Base-by-base conservation (phyloP, 2,797 vertebrate species). In the Synaphobranchus kaupii region DNA sequence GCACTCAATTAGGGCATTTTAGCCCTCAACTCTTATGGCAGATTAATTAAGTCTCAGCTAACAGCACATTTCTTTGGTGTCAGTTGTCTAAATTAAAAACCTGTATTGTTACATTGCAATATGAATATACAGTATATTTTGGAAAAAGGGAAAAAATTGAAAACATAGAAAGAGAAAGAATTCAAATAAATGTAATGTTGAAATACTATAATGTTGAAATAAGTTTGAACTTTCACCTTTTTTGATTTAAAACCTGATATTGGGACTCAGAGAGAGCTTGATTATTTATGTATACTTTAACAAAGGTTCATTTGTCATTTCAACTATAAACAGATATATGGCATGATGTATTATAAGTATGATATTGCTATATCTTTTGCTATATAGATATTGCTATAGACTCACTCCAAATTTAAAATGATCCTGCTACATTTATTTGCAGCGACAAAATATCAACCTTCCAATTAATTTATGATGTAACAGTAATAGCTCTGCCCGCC, bases 1-100 rank as follows among this genome's bases (percentile, higher is more conserved):
- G 87, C 92, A 91, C 91, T 94, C 94, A 92, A 94, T 94, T 92
- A 94, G 93, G 91, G 89, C 89, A 89, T 92, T 91, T 93, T 91
- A 91, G 88, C 89, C 89, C 88, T 92, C 91, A 90, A 87, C 87
- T 92, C 86, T 68, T 87, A 90, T 84, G 73, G 90, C 90, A 86
- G 87, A 91, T 86, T 93, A 87, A 89, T 89, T 90, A 91, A 88
- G 88, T 86, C 88, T 89, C 87, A 90, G 76, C 90, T 90, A 39
- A 39, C 66, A 71, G 48, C 50, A 25, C 50, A 71, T 84, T 68
- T 31, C 81, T 47, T 48, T 80, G 39, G 48, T 80, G 91, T 91
- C 90, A 92, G 87, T 90, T 34, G 28, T 15, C 73, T 22, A 89
- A 89, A 91, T 89, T 5, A 80, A 48, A 48, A 80, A 48, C 13